A percentile compares a stretch with the other conserved stretches of the same genome.
These are phyloP conservation scores for Synanceia verrucosa DNA, from an alignment of 2,797 vertebrate species.

Conservation along the genomic window DNA sequence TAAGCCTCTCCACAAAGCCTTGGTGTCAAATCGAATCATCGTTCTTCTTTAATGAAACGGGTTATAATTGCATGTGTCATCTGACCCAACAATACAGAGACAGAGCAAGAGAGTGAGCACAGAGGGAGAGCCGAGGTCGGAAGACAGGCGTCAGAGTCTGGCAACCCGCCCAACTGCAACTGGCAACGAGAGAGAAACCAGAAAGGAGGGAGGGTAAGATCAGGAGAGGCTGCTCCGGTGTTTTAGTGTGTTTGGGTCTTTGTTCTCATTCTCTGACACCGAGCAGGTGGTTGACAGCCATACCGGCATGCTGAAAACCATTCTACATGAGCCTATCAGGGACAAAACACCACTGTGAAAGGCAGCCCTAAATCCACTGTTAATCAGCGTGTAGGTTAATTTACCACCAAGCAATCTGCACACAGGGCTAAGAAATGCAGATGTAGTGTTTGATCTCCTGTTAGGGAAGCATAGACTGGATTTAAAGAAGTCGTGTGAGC, in stretches of 20 bases:
- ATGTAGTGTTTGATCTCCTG: conserved; percentile 58
- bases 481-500: conserved; percentile 42
- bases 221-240: conserved; percentile 1
- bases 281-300: conserved; percentile 48
- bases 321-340: conserved; percentile 40
- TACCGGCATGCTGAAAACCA: conserved; percentile 24
- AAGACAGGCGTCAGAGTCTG: conserved; percentile 68
- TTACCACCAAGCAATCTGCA: conserved; percentile 58
- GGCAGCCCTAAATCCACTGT: conserved; percentile 43
- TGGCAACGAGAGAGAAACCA: conserved; percentile 58
- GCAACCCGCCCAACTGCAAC: conserved; percentile 64
- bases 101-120: conserved; percentile 54
- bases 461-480: conserved; percentile 50
- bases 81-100: conserved; percentile 69
- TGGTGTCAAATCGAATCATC: conserved; percentile 68
- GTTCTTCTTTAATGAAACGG: conserved; percentile 67
- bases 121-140: conserved; percentile 63
- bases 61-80: conserved; percentile 69
- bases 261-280: conserved; percentile 26
- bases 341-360: conserved; percentile 37
- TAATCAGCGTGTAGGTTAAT: conserved; percentile 71
- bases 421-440: conserved; percentile 55
- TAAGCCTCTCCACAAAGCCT: conserved; percentile 53
- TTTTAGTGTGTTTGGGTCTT: conserved; percentile 24
- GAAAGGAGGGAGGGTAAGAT: conserved; percentile 15